These are phyloP conservation scores for Elymnias hypermnestra DNA, from an alignment of 1,140 invertebrate genomes.

Conservation along the genomic window DNA sequence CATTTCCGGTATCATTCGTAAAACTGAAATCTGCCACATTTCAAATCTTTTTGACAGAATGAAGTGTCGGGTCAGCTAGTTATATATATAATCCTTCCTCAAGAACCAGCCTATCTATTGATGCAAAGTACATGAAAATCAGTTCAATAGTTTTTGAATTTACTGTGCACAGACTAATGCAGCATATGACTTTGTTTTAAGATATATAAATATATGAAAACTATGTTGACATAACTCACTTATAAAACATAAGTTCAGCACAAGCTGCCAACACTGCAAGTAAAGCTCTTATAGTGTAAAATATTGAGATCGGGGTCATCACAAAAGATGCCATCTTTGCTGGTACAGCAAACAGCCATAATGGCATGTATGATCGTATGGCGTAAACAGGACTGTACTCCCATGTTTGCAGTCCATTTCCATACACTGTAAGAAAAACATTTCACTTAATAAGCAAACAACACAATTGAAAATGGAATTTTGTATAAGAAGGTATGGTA, in stretches of 20 bases:
- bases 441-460: no score
- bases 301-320: slow-evolving; percentile 90
- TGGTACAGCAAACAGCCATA: slow-evolving; percentile 92
- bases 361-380: slow-evolving; percentile 94
- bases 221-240: slow-evolving; percentile 77
- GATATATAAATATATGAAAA: neutral
- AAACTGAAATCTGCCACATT: no score
- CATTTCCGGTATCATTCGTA: no score
- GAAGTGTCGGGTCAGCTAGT: no score
- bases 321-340: slow-evolving; percentile 86
- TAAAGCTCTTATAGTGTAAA: slow-evolving; percentile 92
- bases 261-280: slow-evolving; percentile 88
- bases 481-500: no score
- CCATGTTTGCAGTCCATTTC: slow-evolving; percentile 98
- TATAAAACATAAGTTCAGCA: slow-evolving; percentile 96
- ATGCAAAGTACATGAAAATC: no score
- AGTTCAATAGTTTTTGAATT: no score
- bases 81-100: no score
- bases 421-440: slow-evolving; percentile 83
- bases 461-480: no score
- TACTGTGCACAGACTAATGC: no score
- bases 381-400: slow-evolving; percentile 98
- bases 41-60: no score
- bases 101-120: no score
- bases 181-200: neutral